Evolutionary conservation across 2,888 invertebrate species (phyloP), one percentile per base, ranked within the genome.

Genomic region (Dicranocentrus wangi): DNA sequence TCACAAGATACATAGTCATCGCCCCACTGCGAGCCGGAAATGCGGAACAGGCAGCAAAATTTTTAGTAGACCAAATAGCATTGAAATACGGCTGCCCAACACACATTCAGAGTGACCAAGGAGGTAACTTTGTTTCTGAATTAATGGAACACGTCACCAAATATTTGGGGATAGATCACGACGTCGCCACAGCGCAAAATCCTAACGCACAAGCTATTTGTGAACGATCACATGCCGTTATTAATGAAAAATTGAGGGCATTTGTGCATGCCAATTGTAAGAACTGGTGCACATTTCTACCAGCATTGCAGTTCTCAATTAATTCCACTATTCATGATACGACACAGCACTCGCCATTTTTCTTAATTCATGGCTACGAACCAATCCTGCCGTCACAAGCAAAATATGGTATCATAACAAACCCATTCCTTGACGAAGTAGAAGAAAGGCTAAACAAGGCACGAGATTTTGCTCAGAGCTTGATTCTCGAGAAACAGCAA

Each of bases 1-100:
- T 39, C 19, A 42, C 61, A 0, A 42, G 43, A 43, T 71, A 60
- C 19, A 1, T 58, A 5, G 43, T 71, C 8, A 47, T 71, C 25
- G 17, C 21, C 7, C 39, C 71, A 10, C 2, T 71, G 0, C 2
- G 15, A n/a, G 10, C 60, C 13, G 42, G 23, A 10, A 71, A 43
- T 1, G n/a, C 28, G 5, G 47, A 60, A 8, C 15, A 25, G 23
- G 42, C 60, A 1, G 43, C 47, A 27, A 60, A 60, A 17, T 71
- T 71, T 27, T 19, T 70, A 2, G 13, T 71, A 1, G 60, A 60
- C 0, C 13, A 43, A 8, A 58, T 71, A 0, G n/a, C 58, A 7
- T 17, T 71, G 1, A 13, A 13, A 0, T 60, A 25, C 42, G 71
- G 60, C 0, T 17, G 3, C 1, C 60, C 60, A 1, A 3, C 1